Evolutionary conservation across 2,888 invertebrate species (phyloP), one percentile per base, ranked within the genome.

Genomic region (Drosophila melanocephala): DNA sequence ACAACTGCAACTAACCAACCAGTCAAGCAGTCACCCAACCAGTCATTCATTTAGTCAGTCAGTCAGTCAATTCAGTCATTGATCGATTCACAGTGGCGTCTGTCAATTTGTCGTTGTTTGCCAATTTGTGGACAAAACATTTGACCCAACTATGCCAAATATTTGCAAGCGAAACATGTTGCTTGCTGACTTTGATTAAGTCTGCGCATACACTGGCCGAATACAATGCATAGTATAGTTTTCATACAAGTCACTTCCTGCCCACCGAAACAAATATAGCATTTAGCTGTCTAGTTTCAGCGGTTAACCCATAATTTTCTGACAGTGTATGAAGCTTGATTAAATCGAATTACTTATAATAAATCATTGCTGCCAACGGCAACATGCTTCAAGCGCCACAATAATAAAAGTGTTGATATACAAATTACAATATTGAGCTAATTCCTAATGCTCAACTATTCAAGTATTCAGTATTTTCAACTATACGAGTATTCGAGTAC

Each of bases 81-180:
- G 72, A 76, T 76, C 76, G 77, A 65, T 58, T 57, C 81, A 56
- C 59, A 32, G 72, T 68, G 76, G 59, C 67, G 78, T 75, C 74
- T 81, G 82, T 84, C 84, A 84, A 75, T 72, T 77, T 82, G 83
- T 75, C 68, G 79, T 81, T 71, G 70, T 70, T 80, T 64, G 81
- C 57, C 81, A 79, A 79, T 76, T 77, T 75, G 73, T 57, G 67
- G 73, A 70, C 64, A 84, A 80, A 78, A 72, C 75, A 72, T 86
- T 77, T 78, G 78, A 72, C 78, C 61, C 86, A 88, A 74, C 83
- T 88, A 87, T 87, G 90, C 90, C 90, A 87, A 87, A 87, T 87
- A 90, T 87, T 87, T 90, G 89, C 69, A 37, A 60, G 63, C 63
- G 73, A 75, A 32, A 44, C 58, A 58, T 52, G 72, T 60, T 74